Conservation (phyloP, 2,888 invertebrate genomes). For the Chamaedrilus cognettii region DNA sequence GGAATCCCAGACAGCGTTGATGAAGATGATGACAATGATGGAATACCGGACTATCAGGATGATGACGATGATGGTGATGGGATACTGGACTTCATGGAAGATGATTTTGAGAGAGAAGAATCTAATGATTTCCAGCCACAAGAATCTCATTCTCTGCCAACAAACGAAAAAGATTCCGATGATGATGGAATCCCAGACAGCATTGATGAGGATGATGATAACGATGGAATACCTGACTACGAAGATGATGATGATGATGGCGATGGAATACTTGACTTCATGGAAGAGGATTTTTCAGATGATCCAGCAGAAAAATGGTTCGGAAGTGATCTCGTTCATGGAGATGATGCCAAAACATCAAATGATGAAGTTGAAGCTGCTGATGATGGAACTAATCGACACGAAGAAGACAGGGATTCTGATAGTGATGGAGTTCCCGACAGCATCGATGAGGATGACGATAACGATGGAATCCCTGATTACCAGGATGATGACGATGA, state of each 20-base stretch:
- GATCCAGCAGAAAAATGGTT: conserved; percentile 22
- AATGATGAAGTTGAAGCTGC: conserved; percentile 32
- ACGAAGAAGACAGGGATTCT: conserved; percentile 25
- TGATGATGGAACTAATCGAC: conserved; percentile 26
- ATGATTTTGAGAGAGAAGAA: neutral
- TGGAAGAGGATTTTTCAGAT: conserved; percentile 18
- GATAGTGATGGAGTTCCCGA: conserved; percentile 47
- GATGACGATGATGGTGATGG: conserved; percentile 29
- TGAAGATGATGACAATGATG: conserved; percentile 34
- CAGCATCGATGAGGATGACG: conserved; percentile 39
- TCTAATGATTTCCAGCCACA: too few species aligned
- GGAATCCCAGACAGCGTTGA: conserved; percentile 39
- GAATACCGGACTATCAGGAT: conserved; percentile 18
- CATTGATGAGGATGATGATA: conserved; percentile 25
- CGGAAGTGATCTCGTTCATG: conserved; percentile 28
- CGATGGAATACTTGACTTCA: conserved; percentile 5
- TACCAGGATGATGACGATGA: conserved; percentile 36
- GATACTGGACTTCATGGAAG: conserved; percentile 28
- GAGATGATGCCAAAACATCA: conserved; percentile 35
- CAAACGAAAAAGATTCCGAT: conserved; percentile 15
- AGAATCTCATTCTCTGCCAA: too few species aligned
- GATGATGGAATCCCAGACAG: conserved; percentile 18
- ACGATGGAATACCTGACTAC: conserved; percentile 38
- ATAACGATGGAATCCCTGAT: conserved; percentile 23
- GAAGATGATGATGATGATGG: conserved; percentile 31